Base-by-base conservation (phyloP, 2,888 invertebrate species). In the Eristalinus aeneus region DNA sequence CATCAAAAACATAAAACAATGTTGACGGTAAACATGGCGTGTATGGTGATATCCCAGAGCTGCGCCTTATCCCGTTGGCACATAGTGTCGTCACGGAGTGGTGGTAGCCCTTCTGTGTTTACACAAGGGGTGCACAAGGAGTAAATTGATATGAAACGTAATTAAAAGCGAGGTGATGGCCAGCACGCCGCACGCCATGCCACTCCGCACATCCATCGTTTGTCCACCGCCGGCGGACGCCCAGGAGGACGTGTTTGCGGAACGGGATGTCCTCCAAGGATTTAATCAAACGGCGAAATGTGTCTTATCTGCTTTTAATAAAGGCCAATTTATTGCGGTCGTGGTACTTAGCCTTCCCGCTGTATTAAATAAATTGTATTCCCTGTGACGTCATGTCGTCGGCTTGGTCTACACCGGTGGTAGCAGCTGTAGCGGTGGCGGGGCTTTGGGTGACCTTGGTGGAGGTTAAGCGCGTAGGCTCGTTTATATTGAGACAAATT, bases 81-180 rank as follows among this genome's bases (percentile, higher is more conserved):
- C 12, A 12, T 12, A 2, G 12, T 12, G 39, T 39, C 39, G 31
- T 27, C 16, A 32, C 39, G 58, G 6, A 5, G 56, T 64, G 64
- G n/a, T 23, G 39, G 53, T 34, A 71, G 22, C 60, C 77, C 58
- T 78, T 36, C n/a, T 12, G 54, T 64, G 56, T 23, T 60, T 39
- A 53, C 63, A 68, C 61, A 31, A 16, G 16, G 32, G 32, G 9
- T 22, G 68, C 63, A 27, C 16, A 31, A 39, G 0, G 11, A 75
- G 69, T 46, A 68, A 74, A 79, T 84, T 80, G 75, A 80, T 67
- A 80, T 63, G 23, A 76, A 85, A 85, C 71, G 80, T 80, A 80
- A 85, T 85, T 72, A 80, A 76, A 56, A 34, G 68, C 72, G 56
- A 76, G 72, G 72, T 46, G 76, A 65, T 67, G 72, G 56, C 12